These are phyloP conservation scores for Hephaestus fuliginosus DNA, from an alignment of 2,797 vertebrate genomes.

Conservation along the genomic window DNA sequence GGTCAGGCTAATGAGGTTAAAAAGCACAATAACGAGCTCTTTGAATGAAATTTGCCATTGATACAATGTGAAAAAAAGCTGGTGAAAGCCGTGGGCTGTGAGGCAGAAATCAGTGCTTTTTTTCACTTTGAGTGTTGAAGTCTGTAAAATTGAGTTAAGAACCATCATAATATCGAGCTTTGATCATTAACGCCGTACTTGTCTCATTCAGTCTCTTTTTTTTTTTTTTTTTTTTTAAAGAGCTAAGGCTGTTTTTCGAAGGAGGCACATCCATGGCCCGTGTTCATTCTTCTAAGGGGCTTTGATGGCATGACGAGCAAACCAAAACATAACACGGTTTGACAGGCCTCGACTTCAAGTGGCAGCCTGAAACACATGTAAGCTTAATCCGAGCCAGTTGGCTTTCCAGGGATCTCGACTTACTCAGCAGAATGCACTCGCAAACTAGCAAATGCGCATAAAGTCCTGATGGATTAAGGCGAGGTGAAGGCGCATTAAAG, in stretches of 20 bases:
- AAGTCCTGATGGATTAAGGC: constrained; percentile 21
- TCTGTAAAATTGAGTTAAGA: constrained; percentile 28
- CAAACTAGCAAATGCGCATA: constrained; percentile 29
- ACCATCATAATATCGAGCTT: constrained; percentile 32
- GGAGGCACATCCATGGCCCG: neutral
- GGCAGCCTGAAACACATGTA: constrained; percentile 59
- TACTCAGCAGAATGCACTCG: constrained; percentile 46
- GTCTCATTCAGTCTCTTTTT: neutral
- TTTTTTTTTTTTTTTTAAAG: constrained; percentile 18
- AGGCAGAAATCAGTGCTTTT: constrained; percentile 14
- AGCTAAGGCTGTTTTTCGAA: constrained; percentile 25
- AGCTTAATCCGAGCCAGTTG: constrained; percentile 63
- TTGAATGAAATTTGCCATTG: constrained; percentile 49
- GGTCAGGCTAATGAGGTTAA: constrained; percentile 73
- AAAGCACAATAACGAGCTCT: constrained; percentile 63
- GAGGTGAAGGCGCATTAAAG: constrained; percentile 21
- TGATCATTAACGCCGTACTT: constrained; percentile 31
- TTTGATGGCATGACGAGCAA: constrained; percentile 54
- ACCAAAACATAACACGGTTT: constrained; percentile 58
- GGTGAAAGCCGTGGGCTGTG: constrained; percentile 8
- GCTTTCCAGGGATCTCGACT: constrained; percentile 47
- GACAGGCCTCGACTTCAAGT: constrained; percentile 62
- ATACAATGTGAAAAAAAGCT: constrained; percentile 37
- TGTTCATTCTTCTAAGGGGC: constrained; percentile 65
- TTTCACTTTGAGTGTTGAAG: constrained; percentile 15